Conservation (phyloP, 1,140 invertebrate species). For the Nymphalis io region DNA sequence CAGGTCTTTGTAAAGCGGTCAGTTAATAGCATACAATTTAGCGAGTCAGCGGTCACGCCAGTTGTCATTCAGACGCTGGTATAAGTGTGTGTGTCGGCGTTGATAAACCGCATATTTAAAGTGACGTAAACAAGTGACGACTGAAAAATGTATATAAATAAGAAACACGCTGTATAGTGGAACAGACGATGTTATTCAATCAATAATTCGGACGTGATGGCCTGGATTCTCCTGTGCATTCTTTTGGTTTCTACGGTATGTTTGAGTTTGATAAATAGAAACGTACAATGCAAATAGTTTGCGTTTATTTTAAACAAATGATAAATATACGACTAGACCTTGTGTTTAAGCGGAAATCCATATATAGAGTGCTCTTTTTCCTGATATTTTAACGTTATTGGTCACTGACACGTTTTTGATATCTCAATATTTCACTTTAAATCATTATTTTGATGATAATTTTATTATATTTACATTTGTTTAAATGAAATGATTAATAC, state of each 20-base stretch:
- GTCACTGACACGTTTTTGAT: background rate
- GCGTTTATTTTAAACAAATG: background rate
- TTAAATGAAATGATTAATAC: background rate
- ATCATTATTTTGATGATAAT: background rate
- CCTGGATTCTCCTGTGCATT: conserved; percentile 46
- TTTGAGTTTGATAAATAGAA: conserved; percentile 19
- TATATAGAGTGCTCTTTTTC: conserved; percentile 11
- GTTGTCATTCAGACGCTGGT: conserved; percentile 39
- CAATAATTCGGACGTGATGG: conserved; percentile 38
- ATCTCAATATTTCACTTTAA: background rate
- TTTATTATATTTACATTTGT: background rate
- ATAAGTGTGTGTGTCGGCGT: conserved; percentile 27
- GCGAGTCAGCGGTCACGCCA: conserved; percentile 11
- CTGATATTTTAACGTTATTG: conserved; percentile 4
- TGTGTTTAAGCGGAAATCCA: conserved; percentile 17
- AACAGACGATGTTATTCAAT: conserved; percentile 18
- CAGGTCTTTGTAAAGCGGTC: conserved; percentile 30
- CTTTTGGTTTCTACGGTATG: conserved; percentile 46
- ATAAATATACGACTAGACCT: conserved; percentile 4
- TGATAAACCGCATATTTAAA: background rate
- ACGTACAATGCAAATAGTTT: background rate
- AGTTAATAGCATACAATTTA: conserved; percentile 27
- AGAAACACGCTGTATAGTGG: conserved; percentile 6
- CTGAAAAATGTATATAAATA: conserved; percentile 20
- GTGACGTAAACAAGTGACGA: conserved; percentile 12